Evolutionary conservation across 2,888 invertebrate species (phyloP).

Genomic region (Ennomos quercinarius): DNA sequence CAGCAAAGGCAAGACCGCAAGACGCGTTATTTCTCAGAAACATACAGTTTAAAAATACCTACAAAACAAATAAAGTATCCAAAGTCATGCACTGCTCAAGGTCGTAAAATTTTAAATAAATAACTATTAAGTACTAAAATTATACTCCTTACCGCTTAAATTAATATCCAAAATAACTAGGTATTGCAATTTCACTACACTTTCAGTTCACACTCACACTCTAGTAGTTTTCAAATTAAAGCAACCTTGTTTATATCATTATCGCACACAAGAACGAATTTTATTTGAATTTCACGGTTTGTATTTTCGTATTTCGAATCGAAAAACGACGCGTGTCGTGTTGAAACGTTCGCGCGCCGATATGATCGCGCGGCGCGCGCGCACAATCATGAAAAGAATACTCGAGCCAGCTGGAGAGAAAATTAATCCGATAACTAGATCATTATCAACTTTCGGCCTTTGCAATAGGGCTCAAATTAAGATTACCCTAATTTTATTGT

Average conservation of each 20-base stretch:
- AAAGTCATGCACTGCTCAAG: conserved; percentile 35
- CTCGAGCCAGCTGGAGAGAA: conserved; percentile 36
- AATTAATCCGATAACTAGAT: conserved; percentile 1
- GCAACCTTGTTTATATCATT: conserved; percentile 50
- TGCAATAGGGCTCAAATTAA: conserved; percentile 9
- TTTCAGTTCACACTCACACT: conserved; percentile 36
- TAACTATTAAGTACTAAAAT: conserved; percentile 24
- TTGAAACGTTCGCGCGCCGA: conserved; percentile 71
- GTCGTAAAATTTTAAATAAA: conserved; percentile 36
- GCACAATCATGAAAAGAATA: conserved; percentile 64
- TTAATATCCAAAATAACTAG: conserved; percentile 26
- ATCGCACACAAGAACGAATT: conserved; percentile 47
- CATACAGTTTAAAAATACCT: conserved; percentile 18
- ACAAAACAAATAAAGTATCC: conserved; percentile 15
- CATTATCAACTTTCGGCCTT: conserved; percentile 10
- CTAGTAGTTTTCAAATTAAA: conserved; percentile 22
- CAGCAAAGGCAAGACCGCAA: conserved; percentile 36
- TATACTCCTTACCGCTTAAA: conserved; percentile 19
- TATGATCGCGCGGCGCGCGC: conserved; percentile 68
- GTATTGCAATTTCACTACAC: conserved; percentile 24
- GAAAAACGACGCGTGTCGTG: conserved; percentile 59
- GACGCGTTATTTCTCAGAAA: conserved; percentile 44
- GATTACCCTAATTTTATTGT: not conserved
- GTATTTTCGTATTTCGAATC: conserved; percentile 50
- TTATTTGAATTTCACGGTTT: conserved; percentile 34